A percentile compares a stretch with the other conserved stretches of the same genome.
phyloP scores from a whole-genome alignment of 2,113 vertebrate species.

The Meles meles region DNA sequence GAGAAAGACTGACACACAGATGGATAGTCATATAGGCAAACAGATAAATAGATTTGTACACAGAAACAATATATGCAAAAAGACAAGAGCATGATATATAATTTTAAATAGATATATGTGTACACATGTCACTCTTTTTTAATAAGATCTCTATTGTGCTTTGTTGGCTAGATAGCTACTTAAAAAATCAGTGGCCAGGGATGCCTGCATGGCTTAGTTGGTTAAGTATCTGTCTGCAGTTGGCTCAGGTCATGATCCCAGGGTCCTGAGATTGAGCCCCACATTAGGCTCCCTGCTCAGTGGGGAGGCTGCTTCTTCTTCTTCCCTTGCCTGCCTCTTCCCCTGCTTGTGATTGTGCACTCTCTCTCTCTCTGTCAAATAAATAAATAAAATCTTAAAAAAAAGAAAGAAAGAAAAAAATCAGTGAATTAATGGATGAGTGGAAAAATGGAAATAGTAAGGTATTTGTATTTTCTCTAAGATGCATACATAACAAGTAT shows the following conservation, averaged over 20 bases:
- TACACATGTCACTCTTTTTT: not conserved
- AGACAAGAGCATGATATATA: not conserved
- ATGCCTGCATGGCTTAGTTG: no score
- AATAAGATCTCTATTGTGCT: not conserved
- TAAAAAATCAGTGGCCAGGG: not conserved
- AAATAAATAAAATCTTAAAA: no score
- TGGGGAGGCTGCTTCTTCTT: no score
- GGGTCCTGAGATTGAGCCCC: no score
- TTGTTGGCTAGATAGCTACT: not conserved
- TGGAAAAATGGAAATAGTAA: not conserved
- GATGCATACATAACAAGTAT: not conserved
- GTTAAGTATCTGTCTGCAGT: no score
- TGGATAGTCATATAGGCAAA: not conserved
- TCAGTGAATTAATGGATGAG: not conserved
- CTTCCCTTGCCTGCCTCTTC: no score
- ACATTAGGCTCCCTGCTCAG: no score
- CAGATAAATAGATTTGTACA: not conserved
- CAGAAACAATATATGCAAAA: not conserved
- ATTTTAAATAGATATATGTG: not conserved
- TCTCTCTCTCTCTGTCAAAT: no score
- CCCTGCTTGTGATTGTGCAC: no score
- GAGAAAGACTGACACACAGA: not conserved
- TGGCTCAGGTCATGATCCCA: no score
- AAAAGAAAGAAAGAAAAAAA: not conserved
- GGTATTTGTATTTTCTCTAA: not conserved